Base-by-base conservation (phyloP, 2,797 vertebrate species). In the Rhadinocentrus ornatus region DNA sequence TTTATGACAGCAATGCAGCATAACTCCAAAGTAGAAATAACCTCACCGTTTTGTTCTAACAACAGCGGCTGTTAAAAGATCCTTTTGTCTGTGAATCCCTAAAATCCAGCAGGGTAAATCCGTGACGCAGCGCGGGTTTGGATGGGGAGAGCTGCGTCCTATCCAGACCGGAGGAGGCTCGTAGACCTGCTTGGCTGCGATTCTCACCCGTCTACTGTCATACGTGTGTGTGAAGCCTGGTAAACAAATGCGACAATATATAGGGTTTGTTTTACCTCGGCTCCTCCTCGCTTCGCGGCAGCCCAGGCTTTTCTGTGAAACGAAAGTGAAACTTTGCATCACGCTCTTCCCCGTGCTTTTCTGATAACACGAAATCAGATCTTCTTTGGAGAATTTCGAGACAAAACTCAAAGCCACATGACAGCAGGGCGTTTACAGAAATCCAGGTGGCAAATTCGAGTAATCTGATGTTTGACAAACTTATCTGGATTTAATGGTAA, bases 1-100 rank as follows among this genome's bases (percentile, higher is more conserved):
- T 20, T 58, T 16, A 62, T 56, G 50, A 6, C 29, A 46, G 20
- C 18, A 6, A 4, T 0, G 2, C 8, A 4, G 12, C 22, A 12
- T 10, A n/a, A 1, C 1, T 59, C 4, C 5, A 9, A 13, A 18
- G 18, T 0, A 11, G 34, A 2, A 16, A 39, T 31, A 66, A 1
- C 60, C 88, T 90, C 74, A 91, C 90, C 90, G 90, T 88, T 86
- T 77, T 61, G 71, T 56, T 71, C 50, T 60, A 32, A 57, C 56
- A 34, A 10, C 66, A 46, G 75, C 65, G 9, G 37, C 66, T 34
- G 18, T 4, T 65, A 56, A 56, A 55, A 56, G 65, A 70, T 71
- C 71, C 48, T 26, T 63, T 3, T 7, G 44, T 54, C 18, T n/a
- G 20, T 57, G 3, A 71, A 46, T 74, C 62, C 81, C 71, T 0